Evolutionary conservation across 2,797 vertebrate species (phyloP).

Genomic region (Acipenser ruthenus): DNA sequence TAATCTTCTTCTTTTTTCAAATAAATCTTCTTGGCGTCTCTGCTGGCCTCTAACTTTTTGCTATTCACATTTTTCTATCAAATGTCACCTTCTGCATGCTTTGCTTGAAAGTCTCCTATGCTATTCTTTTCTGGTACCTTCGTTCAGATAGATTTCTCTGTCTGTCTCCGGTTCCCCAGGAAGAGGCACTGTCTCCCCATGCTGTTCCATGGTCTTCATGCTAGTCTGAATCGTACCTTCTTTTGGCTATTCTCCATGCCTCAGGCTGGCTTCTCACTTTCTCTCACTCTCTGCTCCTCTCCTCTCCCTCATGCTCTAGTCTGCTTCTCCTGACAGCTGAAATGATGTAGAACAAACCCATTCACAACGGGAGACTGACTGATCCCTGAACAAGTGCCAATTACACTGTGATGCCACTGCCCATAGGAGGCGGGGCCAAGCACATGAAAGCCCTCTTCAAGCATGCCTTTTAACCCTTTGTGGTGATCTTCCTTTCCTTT

Average conservation of each 20-base stretch:
- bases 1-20: neutral
- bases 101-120: neutral
- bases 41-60: neutral
- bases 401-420: slow-evolving; percentile 55
- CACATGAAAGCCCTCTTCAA: no score
- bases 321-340: slow-evolving; percentile 30
- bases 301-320: slow-evolving; percentile 9
- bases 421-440: slow-evolving; percentile 45
- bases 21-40: neutral
- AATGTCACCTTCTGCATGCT: slow-evolving; percentile 13
- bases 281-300: slow-evolving; percentile 30
- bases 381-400: slow-evolving; percentile 38
- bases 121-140: neutral
- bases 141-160: neutral
- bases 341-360: slow-evolving; percentile 28
- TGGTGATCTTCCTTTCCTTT: no score
- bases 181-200: slow-evolving; percentile 26
- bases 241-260: neutral
- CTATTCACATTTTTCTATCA: neutral
- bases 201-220: neutral
- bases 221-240: slow-evolving; percentile 19
- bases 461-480: no score
- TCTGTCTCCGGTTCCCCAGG: neutral
- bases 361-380: slow-evolving; percentile 11
- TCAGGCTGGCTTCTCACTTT: slow-evolving; percentile 2